A percentile compares a stretch with the other conserved stretches of the same genome.
Evolutionary conservation across 2,888 invertebrate species (phyloP).

Genomic region (Zygothrica quintamaculata): DNA sequence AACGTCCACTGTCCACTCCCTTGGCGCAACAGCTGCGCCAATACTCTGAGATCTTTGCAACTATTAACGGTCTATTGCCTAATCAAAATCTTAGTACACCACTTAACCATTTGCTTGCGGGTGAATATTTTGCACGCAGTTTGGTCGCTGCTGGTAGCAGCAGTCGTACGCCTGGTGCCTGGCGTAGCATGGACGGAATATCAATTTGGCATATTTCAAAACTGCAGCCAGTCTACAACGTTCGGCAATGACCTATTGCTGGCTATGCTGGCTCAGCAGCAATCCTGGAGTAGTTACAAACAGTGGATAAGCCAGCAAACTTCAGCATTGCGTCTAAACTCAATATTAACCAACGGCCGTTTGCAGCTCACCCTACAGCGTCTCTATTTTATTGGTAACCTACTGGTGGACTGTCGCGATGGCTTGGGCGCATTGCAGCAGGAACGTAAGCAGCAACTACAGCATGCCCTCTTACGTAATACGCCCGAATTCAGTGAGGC

Average conservation of each 20-base stretch:
- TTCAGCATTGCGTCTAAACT: conserved; percentile 54
- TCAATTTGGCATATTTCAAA: conserved; percentile 68
- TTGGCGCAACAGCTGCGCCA: conserved; percentile 54
- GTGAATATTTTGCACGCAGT: conserved; percentile 76
- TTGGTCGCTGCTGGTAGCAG: conserved; percentile 80
- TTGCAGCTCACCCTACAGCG: conserved; percentile 69
- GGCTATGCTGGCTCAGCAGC: conserved; percentile 72
- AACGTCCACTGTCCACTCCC: conserved; percentile 26
- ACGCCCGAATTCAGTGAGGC: conserved; percentile 75
- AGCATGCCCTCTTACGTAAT: conserved; percentile 77
- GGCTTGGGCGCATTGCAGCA: conserved; percentile 38
- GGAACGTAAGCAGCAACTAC: conserved; percentile 60
- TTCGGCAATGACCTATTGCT: conserved; percentile 73
- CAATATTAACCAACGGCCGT: conserved; percentile 51
- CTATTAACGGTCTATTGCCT: conserved; percentile 67
- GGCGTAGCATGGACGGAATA: conserved; percentile 83
- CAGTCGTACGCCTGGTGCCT: conserved; percentile 76
- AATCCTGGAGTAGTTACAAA: conserved; percentile 60
- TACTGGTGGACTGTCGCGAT: conserved; percentile 72
- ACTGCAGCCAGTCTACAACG: conserved; percentile 56
- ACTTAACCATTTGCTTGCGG: conserved; percentile 73
- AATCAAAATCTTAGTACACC: conserved; percentile 72
- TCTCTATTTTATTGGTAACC: conserved; percentile 76
- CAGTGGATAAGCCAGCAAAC: conserved; percentile 73
- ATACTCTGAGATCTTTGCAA: conserved; percentile 70